phyloP scores from a whole-genome alignment of 1,140 invertebrate species.

The Zaprionus taronus region DNA sequence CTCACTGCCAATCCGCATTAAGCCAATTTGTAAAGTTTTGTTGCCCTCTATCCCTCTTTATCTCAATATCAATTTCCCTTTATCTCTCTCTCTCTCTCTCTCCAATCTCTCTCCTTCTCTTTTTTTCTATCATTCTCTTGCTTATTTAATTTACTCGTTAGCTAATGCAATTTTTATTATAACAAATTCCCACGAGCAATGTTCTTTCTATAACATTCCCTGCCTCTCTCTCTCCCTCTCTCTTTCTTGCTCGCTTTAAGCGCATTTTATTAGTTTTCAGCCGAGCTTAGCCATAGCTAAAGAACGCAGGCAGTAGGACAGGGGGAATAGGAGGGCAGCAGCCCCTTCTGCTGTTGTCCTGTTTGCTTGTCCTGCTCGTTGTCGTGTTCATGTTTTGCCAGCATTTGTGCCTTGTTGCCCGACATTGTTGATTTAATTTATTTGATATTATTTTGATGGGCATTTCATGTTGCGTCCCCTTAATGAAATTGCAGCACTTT shows the following conservation, averaged over 20 bases:
- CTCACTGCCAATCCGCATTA: slow-evolving; percentile 31
- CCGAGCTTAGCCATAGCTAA: not conserved
- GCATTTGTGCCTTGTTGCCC: slow-evolving; percentile 38
- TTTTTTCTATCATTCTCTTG: slow-evolving; percentile 2
- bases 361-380: not conserved
- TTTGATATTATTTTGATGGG: slow-evolving; percentile 40
- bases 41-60: not conserved
- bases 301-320: not conserved
- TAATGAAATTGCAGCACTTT: slow-evolving; percentile 59
- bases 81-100: not conserved
- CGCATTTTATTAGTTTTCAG: slow-evolving; percentile 42
- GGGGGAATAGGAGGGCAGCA: not conserved
- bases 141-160: slow-evolving; percentile 71
- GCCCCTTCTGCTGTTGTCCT: not conserved
- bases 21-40: slow-evolving; percentile 51
- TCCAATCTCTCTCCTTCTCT: not conserved
- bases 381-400: slow-evolving; percentile 27
- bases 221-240: no score
- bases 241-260: slow-evolving; percentile 12
- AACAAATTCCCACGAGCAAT: slow-evolving; percentile 40
- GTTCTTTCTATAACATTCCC: not conserved
- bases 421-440: slow-evolving; percentile 55
- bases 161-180: slow-evolving; percentile 68
- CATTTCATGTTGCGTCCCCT: not conserved
- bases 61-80: not conserved